Base-by-base conservation (phyloP, 1,140 invertebrate species). In the Pseudomyrmex flavicornis region DNA sequence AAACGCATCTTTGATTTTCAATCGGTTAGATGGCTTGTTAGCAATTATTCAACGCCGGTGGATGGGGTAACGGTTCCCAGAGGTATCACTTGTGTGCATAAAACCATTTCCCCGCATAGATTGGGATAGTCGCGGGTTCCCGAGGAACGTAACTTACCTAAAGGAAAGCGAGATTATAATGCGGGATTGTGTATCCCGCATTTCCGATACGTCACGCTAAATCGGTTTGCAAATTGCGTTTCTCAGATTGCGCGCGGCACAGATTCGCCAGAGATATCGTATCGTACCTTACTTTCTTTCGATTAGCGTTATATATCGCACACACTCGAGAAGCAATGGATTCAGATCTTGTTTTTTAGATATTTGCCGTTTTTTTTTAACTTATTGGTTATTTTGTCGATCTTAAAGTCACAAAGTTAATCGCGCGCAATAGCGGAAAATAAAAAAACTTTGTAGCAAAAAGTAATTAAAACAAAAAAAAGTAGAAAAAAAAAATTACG, bases 21-120 rank as follows among this genome's bases (percentile, higher is more conserved):
- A 92, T 92, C 91, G 91, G 89, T 91, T 87, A 90, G 89, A 92
- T 92, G 85, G 91, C 90, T 35, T 86, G 87, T 86, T 65, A 85
- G 91, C 91, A 92, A 92, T 92, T 92, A 92, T 92, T 92, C 91
- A 92, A 91, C 89, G 90, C 88, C 84, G 65, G 84, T 90, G 90
- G 91, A 90, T 86, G 89, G 90, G 92, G 83, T 91, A 92, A 92
- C 90, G 88, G 88, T 91, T 91, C 92, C 92, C 92, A 80, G 74
- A 90, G 91, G 92, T 87, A 90, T 91, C 85, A 85, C 92, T 92
- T 91, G 91, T 89, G 91, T 91, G 91, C 89, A 91, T 92, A 90
- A 92, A 92, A 90, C 90, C 90, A 91, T 92, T 90, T 91, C 90
- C 89, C 90, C 85, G 77, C 75, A 87, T 90, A 91, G 89, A 91